phyloP scores from a whole-genome alignment of 2,113 vertebrate species.

The Lanius collurio region DNA sequence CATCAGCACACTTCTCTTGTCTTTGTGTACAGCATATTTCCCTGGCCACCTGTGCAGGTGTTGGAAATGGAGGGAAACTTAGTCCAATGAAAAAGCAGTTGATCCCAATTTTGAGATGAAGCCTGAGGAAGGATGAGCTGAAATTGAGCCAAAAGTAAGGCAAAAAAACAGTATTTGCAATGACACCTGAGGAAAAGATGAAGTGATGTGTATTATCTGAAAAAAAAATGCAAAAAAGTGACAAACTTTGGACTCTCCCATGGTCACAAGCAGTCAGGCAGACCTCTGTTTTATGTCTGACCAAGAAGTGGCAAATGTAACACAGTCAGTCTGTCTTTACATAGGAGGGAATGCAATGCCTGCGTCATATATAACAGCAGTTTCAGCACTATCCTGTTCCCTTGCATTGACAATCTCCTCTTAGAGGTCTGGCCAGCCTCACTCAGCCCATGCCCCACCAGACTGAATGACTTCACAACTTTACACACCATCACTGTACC shows the following conservation, averaged over 20 bases:
- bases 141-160: background rate
- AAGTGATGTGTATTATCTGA: background rate
- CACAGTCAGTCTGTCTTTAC: background rate
- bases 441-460: background rate
- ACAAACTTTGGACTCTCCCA: background rate
- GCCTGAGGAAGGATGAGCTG: background rate
- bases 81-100: background rate
- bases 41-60: background rate
- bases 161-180: background rate
- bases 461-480: background rate
- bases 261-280: background rate
- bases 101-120: background rate
- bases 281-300: background rate
- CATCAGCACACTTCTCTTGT: background rate
- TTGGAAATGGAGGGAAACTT: rapidly evolving
- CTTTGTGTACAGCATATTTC: background rate
- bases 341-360: background rate
- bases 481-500: background rate
- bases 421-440: background rate
- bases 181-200: background rate
- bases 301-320: background rate
- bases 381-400: background rate
- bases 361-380: background rate
- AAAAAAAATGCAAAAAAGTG: background rate
- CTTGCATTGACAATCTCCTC: background rate